Evolutionary conservation across 2,888 invertebrate genomes (phyloP).

Genomic region (Agrypnus murinus): DNA sequence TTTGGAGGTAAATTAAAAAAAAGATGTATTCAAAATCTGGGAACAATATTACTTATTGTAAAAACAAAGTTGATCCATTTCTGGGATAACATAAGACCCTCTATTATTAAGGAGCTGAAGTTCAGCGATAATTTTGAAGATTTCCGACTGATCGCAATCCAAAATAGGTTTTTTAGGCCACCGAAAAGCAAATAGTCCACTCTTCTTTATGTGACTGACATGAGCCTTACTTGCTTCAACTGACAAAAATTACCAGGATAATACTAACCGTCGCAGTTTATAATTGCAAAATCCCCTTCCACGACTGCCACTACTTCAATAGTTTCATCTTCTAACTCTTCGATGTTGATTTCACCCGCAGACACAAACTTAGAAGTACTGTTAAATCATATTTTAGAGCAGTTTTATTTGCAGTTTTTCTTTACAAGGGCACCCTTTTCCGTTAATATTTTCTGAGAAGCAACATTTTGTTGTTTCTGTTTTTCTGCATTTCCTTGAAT

Average conservation of each 20-base stretch:
- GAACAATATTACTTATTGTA: constrained; percentile 11
- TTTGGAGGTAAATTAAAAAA: background rate
- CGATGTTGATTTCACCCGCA: background rate
- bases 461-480: constrained; percentile 2
- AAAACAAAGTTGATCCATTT: constrained; percentile 8
- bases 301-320: constrained; percentile 4
- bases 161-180: constrained; percentile 3
- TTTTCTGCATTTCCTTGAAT: too few species aligned
- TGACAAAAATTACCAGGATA: constrained; percentile 12
- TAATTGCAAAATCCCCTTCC: constrained; percentile 9
- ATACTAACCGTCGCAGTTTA: constrained; percentile 14
- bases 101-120: constrained; percentile 10
- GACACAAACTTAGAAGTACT: constrained; percentile 13
- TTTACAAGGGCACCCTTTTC: constrained; percentile 2
- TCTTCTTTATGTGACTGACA: constrained; percentile 7
- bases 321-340: constrained; percentile 10
- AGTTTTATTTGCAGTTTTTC: too few species aligned
- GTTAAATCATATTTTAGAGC: constrained; percentile 6
- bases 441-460: background rate
- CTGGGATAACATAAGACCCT: constrained; percentile 9
- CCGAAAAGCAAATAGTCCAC: constrained; percentile 16
- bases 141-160: constrained; percentile 14
- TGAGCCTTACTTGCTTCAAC: constrained; percentile 6
- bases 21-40: constrained; percentile 11
- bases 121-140: constrained; percentile 14